Conservation (phyloP, 1,140 invertebrate genomes). For the Melipona quadrifasciata region DNA sequence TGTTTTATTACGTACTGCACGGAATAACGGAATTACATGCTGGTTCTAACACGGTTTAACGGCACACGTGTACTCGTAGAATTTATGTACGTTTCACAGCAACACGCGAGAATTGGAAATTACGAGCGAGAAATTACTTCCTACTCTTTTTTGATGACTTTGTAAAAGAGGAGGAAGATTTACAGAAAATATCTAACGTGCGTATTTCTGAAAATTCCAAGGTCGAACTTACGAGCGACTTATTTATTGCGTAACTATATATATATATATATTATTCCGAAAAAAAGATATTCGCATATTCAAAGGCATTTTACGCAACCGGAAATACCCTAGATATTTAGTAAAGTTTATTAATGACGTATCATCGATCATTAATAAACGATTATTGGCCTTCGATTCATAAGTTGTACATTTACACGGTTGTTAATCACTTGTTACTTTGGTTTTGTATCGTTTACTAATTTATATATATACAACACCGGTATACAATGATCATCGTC, state of each 20-base stretch:
- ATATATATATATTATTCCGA: background rate
- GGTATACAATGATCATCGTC: background rate
- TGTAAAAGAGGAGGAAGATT: background rate
- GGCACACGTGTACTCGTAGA: too few species aligned
- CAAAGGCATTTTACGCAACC: background rate
- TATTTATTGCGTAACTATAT: conserved; percentile 35
- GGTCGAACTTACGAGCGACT: conserved; percentile 49
- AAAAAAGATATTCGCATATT: background rate
- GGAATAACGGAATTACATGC: conserved; percentile 3
- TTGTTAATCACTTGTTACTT: conserved; percentile 41
- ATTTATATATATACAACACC: conserved; percentile 3
- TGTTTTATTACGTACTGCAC: background rate
- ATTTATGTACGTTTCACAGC: background rate
- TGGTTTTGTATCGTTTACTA: conserved; percentile 13
- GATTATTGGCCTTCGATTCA: background rate
- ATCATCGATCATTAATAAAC: conserved; percentile 3
- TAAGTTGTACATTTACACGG: conserved; percentile 24
- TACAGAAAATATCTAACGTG: conserved; percentile 4
- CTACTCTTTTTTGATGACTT: background rate
- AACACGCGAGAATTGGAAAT: too few species aligned
- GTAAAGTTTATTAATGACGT: background rate
- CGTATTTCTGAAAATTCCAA: conserved; percentile 34
- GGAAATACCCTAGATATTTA: background rate
- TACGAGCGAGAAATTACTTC: too few species aligned
- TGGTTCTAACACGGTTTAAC: background rate